These are phyloP conservation scores for Drosophila seguyi DNA, from an alignment of 1,140 invertebrate species.

Conservation along the genomic window DNA sequence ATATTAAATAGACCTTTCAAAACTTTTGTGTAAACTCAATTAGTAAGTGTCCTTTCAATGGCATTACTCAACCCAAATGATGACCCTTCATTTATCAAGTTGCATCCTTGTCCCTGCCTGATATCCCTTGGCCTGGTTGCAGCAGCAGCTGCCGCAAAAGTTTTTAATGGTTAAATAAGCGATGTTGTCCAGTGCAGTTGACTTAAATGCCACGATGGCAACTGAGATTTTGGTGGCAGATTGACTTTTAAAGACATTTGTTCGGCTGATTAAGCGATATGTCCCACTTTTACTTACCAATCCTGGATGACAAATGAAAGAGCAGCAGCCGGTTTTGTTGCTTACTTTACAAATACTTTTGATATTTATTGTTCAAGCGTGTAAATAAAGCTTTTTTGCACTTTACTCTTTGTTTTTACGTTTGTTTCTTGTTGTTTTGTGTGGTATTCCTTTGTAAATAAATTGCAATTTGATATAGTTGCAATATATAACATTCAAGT, in stretches of 20 bases:
- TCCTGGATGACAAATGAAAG: conserved; percentile 10
- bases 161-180: conserved; percentile 70
- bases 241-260: conserved; percentile 27
- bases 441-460: conserved; percentile 43
- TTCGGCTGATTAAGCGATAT: conserved; percentile 7
- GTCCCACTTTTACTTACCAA: conserved; percentile 1
- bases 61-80: conserved; percentile 10
- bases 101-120: conserved; percentile 35
- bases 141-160: conserved; percentile 54
- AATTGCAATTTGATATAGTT: conserved; percentile 52
- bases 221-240: conserved; percentile 25
- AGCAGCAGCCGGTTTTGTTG: not conserved
- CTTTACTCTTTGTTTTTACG: conserved; percentile 49
- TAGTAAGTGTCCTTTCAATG: conserved; percentile 31
- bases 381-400: conserved; percentile 63
- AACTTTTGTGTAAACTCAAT: conserved; percentile 28
- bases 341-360: conserved; percentile 55
- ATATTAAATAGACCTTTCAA: not conserved
- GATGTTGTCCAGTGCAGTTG: conserved; percentile 47
- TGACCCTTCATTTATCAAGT: conserved; percentile 48
- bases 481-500: conserved; percentile 43
- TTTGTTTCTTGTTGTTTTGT: conserved; percentile 10
- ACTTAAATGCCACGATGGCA: conserved; percentile 16
- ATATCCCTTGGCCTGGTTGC: conserved; percentile 33
- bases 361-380: conserved; percentile 62